Percentiles rank a stretch among this genome's conserved stretches.
phyloP scores from a whole-genome alignment of 2,888 invertebrate species.

The Sarcophaga subvicina region DNA sequence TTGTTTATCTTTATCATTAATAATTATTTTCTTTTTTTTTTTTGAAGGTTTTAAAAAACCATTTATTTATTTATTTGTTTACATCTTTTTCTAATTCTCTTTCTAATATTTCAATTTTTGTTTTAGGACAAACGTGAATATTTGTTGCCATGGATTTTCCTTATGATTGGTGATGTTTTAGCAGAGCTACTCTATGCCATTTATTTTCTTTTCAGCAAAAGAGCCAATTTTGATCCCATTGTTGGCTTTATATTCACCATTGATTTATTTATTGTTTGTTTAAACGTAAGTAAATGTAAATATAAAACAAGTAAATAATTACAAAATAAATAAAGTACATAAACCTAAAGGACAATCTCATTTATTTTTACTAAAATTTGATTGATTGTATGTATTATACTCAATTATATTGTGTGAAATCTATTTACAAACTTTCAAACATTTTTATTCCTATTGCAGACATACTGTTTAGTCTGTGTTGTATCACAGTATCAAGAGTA shows the following conservation, averaged over 20 bases:
- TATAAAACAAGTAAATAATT: conserved; percentile 3
- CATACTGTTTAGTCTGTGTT: conserved; percentile 70
- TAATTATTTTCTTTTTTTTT: neutral
- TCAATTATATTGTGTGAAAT: too few relatives aligned
- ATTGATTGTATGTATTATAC: neutral
- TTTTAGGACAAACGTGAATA: conserved; percentile 59
- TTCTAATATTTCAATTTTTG: neutral
- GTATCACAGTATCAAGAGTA: conserved; percentile 71
- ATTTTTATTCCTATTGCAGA: conserved; percentile 42
- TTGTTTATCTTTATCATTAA: too few relatives aligned
- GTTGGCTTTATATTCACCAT: conserved; percentile 66
- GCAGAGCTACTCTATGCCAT: conserved; percentile 54
- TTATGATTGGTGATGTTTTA: conserved; percentile 56
- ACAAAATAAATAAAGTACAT: neutral
- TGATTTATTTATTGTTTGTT: conserved; percentile 62
- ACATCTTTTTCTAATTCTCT: neutral
- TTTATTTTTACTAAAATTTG: conserved; percentile 1
- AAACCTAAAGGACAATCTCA: neutral
- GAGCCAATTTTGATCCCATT: conserved; percentile 60
- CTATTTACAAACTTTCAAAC: too few relatives aligned
- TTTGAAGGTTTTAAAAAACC: neutral
- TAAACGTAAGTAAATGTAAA: conserved; percentile 60
- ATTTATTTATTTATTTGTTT: too few relatives aligned
- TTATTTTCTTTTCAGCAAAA: conserved; percentile 55
- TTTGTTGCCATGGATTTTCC: conserved; percentile 59